These are phyloP conservation scores for Aplocera efformata DNA, from an alignment of 2,888 invertebrate genomes.

Conservation along the genomic window DNA sequence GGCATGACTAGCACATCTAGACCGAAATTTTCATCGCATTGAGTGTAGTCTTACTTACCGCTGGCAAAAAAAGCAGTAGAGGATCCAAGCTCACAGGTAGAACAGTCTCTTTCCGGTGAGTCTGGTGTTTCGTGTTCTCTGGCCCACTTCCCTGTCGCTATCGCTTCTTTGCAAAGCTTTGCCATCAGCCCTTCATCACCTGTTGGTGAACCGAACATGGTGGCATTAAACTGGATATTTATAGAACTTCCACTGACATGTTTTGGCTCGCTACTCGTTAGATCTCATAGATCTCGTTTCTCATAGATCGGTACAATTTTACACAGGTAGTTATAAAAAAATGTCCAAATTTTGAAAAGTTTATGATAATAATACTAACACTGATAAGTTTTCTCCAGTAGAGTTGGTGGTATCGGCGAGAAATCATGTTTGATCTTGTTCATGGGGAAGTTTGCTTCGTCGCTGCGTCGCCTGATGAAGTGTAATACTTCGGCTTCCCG, in stretches of 20 bases:
- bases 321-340: no score
- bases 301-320: no score
- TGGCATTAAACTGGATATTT: no score
- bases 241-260: no score
- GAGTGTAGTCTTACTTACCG: no score
- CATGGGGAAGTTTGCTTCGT: conserved; percentile 58
- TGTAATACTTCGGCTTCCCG: conserved; percentile 58
- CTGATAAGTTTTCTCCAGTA: conserved; percentile 63
- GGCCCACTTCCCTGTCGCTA: conserved; percentile 62
- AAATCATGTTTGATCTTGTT: conserved; percentile 54
- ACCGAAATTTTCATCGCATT: no score
- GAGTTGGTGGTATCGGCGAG: conserved; percentile 52
- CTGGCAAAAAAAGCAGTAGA: conserved; percentile 65
- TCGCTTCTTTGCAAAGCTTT: conserved; percentile 57
- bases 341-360: no score
- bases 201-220: conserved; percentile 27
- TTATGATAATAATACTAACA: conserved; percentile 47
- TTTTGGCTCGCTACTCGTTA: no score
- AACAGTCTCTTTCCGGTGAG: conserved; percentile 44
- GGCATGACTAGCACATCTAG: no score
- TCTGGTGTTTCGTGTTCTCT: conserved; percentile 43
- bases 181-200: conserved; percentile 68
- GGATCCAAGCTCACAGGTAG: conserved; percentile 58
- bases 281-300: no score
- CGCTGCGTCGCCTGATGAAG: conserved; percentile 58